phyloP scores from a whole-genome alignment of 2,113 vertebrate genomes.

The Hemiscyllium ocellatum region DNA sequence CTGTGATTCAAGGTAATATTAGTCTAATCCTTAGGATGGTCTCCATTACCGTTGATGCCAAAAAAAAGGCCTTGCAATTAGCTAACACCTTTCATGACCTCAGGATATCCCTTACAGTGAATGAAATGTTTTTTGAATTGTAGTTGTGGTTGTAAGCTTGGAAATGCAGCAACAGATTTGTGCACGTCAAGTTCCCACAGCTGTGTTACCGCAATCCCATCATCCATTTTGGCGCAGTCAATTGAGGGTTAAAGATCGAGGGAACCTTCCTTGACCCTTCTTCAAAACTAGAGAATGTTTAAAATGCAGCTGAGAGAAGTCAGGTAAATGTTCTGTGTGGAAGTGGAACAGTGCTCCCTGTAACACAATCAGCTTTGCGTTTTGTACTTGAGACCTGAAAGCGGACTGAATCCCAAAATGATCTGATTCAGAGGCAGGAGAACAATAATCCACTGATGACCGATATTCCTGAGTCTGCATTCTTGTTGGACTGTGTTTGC shows the following conservation, averaged over 20 bases:
- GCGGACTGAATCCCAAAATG: too few species aligned
- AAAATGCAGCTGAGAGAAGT: not conserved
- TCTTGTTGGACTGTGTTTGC: not conserved
- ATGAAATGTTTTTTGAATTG: not conserved
- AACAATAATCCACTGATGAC: too few species aligned
- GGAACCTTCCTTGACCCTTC: not conserved
- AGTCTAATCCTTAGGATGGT: too few species aligned
- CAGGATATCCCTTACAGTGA: not conserved
- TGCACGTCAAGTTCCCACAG: not conserved
- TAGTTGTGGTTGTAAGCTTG: not conserved
- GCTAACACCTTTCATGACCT: too few species aligned
- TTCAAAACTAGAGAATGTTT: not conserved
- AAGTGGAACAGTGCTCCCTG: not conserved
- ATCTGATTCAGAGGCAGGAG: too few species aligned
- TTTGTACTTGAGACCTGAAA: not conserved
- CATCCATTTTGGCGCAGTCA: not conserved
- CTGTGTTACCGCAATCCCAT: not conserved
- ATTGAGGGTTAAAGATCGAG: not conserved
- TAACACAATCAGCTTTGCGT: not conserved
- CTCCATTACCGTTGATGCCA: too few species aligned
- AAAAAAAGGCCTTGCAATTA: too few species aligned
- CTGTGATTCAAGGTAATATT: too few species aligned
- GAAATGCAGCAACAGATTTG: not conserved
- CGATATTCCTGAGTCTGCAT: not conserved
- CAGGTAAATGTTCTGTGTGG: not conserved